Conservation (phyloP, 2,113 vertebrate genomes). For the Gnathonemus echidnorhynchus region DNA sequence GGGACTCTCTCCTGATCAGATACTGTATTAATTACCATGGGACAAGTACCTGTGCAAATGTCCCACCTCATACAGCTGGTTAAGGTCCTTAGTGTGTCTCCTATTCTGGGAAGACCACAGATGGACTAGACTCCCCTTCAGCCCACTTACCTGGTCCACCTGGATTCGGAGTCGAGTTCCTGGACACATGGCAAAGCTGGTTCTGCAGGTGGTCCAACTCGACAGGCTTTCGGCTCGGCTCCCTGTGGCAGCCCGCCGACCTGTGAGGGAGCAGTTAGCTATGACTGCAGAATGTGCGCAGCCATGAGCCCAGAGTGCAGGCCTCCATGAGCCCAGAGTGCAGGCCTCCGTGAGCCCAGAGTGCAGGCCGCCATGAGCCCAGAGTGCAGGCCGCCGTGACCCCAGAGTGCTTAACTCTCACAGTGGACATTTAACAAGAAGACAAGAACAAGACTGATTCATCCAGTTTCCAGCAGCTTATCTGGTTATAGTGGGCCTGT, state of each 20-base stretch:
- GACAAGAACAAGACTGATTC: not conserved
- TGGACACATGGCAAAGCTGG: slow-evolving; percentile 25
- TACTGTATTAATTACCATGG: not conserved
- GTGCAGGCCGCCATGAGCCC: not conserved
- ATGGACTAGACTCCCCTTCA: not conserved
- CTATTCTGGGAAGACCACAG: not conserved
- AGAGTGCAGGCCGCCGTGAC: not conserved
- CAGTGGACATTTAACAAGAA: not conserved
- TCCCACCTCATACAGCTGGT: not conserved
- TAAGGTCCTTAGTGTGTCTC: not conserved
- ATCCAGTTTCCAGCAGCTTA: not conserved
- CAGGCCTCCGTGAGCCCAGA: not conserved
- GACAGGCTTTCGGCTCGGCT: slow-evolving; percentile 33
- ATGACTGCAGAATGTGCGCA: not conserved
- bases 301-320: not conserved
- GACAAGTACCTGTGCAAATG: not conserved
- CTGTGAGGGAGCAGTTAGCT: not conserved
- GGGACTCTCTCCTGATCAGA: not conserved
- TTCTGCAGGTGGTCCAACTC: slow-evolving; percentile 25
- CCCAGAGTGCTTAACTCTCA: not conserved
- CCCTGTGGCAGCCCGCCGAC: slow-evolving; percentile 48
- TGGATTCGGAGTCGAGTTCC: slow-evolving; percentile 32
- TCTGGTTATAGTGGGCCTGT: not conserved
- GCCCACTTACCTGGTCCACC: slow-evolving; percentile 50
- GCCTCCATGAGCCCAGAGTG: not conserved